A percentile compares a stretch with the other conserved stretches of the same genome.
Evolutionary conservation across 2,113 vertebrate genomes (phyloP).

Genomic region (Pterophyllum scalare): DNA sequence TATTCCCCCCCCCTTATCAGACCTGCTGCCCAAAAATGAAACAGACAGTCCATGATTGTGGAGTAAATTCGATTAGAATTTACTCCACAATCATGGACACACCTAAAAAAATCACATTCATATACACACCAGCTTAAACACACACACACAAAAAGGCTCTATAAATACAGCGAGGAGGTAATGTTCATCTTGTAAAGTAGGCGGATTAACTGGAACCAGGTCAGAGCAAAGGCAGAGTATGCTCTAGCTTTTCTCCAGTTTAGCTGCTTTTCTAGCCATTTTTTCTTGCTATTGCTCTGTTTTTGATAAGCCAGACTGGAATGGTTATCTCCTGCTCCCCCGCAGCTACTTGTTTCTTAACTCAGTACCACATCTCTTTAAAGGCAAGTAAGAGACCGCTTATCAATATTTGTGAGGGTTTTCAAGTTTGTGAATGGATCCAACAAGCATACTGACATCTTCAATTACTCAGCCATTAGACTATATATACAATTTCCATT

Average conservation of each 20-base stretch:
- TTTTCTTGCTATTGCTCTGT: conserved; percentile 8
- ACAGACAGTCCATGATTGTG: neutral
- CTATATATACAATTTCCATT: neutral
- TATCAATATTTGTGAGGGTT: conserved; percentile 34
- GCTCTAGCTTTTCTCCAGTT: conserved; percentile 55
- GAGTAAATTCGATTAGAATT: neutral
- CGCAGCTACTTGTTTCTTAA: conserved; percentile 15
- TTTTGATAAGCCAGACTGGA: conserved; percentile 37
- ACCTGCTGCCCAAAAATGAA: conserved; percentile 4
- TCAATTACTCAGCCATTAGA: neutral
- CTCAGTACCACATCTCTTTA: conserved; percentile 1
- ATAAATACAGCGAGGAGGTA: conserved; percentile 74
- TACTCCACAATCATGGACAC: conserved; percentile 21
- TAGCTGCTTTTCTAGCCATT: conserved; percentile 37
- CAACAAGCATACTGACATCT: neutral
- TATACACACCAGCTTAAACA: neutral
- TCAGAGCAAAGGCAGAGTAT: conserved; percentile 68
- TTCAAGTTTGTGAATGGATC: conserved; percentile 15
- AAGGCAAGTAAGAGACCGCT: conserved; percentile 8
- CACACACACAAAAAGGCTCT: conserved; percentile 54
- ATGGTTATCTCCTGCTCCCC: conserved; percentile 20
- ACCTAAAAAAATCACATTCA: neutral
- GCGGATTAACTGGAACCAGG: conserved; percentile 74
- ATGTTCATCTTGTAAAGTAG: conserved; percentile 70
- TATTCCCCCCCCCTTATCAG: neutral